Evolutionary conservation across 37 sponge, comb jelly and placozoan species (phyloP), one percentile per base, ranked within the genome.

Genomic region (Sycon ciliatum): DNA sequence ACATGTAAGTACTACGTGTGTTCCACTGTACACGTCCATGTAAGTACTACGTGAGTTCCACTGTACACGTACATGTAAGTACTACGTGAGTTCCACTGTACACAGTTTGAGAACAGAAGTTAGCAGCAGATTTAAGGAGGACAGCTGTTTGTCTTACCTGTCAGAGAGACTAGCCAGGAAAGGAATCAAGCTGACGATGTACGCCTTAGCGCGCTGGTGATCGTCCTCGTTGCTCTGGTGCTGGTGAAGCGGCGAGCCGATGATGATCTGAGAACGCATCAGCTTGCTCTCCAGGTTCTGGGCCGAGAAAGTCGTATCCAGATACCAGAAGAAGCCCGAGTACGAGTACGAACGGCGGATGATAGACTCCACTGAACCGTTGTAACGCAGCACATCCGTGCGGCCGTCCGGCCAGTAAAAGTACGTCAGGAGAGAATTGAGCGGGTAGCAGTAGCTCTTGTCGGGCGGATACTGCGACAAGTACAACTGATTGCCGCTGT

Each of bases 381-480:
- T n/a, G n/a, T n/a, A n/a, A n/a, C n/a, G n/a, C n/a, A n/a, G n/a
- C n/a, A n/a, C n/a, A n/a, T n/a, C n/a, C n/a, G n/a, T n/a, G n/a
- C n/a, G n/a, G n/a, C n/a, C n/a, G n/a, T n/a, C n/a, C n/a, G n/a
- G n/a, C n/a, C n/a, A n/a, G 32, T 83, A 87, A 42, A 87, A 65
- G 36, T 79, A 83, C 1, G 88, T 80, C 36, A 83, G 39, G 1
- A 87, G 60, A n/a, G 84, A 80, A 31, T 69, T 75, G 7, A 87
- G 34, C 0, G 80, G 84, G n/a, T 70, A 77, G 38, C 88, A 87
- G n/a, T n/a, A n/a, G n/a, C n/a, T n/a, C n/a, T n/a, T n/a, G n/a
- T n/a, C n/a, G n/a, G n/a, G n/a, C n/a, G n/a, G n/a, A n/a, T n/a
- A n/a, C n/a, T n/a, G n/a, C n/a, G n/a, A n/a, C n/a, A n/a, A n/a